Conservation (phyloP, 2,113 vertebrate species). For the Gambusia affinis region DNA sequence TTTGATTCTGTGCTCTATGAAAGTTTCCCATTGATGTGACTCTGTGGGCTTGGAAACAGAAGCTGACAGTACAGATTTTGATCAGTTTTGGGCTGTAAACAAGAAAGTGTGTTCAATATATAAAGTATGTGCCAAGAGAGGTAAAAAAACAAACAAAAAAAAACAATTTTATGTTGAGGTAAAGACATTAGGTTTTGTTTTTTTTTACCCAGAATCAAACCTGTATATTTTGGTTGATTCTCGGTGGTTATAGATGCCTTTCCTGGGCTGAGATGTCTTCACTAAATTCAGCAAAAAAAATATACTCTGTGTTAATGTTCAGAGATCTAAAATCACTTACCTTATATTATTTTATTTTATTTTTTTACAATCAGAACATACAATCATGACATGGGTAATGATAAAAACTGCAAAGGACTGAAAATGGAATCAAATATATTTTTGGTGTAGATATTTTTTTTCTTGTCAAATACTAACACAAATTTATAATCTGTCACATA, state of each 20-base stretch:
- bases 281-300: too few relatives aligned
- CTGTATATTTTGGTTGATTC: background rate
- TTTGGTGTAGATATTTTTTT: slow-evolving; percentile 47
- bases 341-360: too few relatives aligned
- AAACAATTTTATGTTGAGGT: background rate
- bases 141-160: background rate
- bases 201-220: background rate
- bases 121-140: background rate
- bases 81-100: background rate
- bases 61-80: background rate
- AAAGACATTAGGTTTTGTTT: background rate
- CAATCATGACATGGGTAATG: slow-evolving; percentile 21
- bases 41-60: background rate
- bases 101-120: background rate
- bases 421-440: slow-evolving; percentile 30
- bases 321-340: too few relatives aligned
- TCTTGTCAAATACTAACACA: slow-evolving; percentile 47
- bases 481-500: slow-evolving; percentile 57
- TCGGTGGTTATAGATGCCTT: background rate
- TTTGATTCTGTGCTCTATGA: too few relatives aligned
- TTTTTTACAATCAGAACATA: slow-evolving; percentile 5
- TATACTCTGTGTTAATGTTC: too few relatives aligned
- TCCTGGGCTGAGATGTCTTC: background rate
- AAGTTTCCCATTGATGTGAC: background rate
- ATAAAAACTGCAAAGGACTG: background rate